Percentiles rank a stretch among this genome's conserved stretches.
These are phyloP conservation scores for Sebastes minor DNA, from an alignment of 2,797 vertebrate genomes.

Conservation along the genomic window DNA sequence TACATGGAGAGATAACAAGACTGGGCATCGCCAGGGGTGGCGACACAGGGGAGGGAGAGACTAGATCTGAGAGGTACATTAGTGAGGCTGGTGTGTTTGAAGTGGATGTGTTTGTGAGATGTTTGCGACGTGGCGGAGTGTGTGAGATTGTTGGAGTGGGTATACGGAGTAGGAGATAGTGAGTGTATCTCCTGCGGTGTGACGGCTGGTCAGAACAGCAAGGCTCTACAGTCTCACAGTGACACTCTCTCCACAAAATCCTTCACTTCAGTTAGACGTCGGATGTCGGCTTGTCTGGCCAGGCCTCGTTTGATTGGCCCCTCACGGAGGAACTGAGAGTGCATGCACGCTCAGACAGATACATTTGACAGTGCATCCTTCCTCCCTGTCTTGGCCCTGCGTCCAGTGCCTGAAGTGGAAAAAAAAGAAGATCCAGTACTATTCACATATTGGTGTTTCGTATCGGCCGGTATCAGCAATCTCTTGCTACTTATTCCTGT, in stretches of 20 bases:
- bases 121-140: neutral
- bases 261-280: conserved; percentile 2
- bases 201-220: conserved; percentile 15
- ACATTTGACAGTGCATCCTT: neutral
- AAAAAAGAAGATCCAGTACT: neutral
- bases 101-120: conserved; percentile 22
- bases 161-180: neutral
- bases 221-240: neutral
- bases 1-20: conserved; percentile 56
- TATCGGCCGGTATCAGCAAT: too few relatives aligned
- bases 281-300: neutral
- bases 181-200: neutral
- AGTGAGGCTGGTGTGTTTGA: conserved; percentile 40
- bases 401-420: neutral
- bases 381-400: neutral
- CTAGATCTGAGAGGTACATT: conserved; percentile 45
- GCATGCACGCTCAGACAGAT: neutral
- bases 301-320: neutral
- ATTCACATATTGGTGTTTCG: too few relatives aligned
- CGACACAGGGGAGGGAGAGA: conserved; percentile 2
- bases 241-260: neutral
- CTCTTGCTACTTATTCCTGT: too few relatives aligned
- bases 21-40: conserved; percentile 42
- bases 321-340: neutral
- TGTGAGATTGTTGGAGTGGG: neutral